Evolutionary conservation across 2,797 vertebrate species (phyloP), one percentile per base, ranked within the genome.

Genomic region (Chloroceryle amazona): DNA sequence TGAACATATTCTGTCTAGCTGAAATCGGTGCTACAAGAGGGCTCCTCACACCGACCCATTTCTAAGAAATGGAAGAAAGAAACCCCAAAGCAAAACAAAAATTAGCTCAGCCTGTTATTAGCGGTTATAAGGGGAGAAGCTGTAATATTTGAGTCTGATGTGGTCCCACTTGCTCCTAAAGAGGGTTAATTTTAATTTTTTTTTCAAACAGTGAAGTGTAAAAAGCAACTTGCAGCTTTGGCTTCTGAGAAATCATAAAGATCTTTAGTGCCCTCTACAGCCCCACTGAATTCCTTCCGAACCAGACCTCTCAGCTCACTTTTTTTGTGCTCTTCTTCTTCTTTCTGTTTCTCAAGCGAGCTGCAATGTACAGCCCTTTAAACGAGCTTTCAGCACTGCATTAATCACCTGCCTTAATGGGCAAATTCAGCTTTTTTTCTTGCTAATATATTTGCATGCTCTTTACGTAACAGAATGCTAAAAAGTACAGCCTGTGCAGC

Each of bases 191-290:
- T 68, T 41, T 33, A 11, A 11, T 17, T 44, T 44, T 57, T 57
- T 83, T 62, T 82, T 57, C 52, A 13, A 57, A 81, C 16, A 79
- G 3, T 3, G 13, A 93, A 93, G 39, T 10, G 51, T 9, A 47
- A 86, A 93, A 92, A 82, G 75, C 49, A 61, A 31, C 73, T 76
- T 41, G 37, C 37, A 93, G 57, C 55, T 95, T 93, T 86, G 9
- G 2, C 39, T 35, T 13, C 67, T 89, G 15, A 93, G 75, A 49
- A 93, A 62, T 95, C 82, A 5, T 29, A 13, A 95, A 96, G 97
- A 97, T 66, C 97, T 94, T 92, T 84, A 96, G 96, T 96, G 96
- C 97, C 97, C 96, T 97, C 97, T 98, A 80, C 80, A 98, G 97
- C 88, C 93, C 0, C 80, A 1, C 19, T 13, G 79, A 35, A 9